Evolutionary conservation across 2,888 invertebrate species (phyloP).

Genomic region (Carabus problematicus): DNA sequence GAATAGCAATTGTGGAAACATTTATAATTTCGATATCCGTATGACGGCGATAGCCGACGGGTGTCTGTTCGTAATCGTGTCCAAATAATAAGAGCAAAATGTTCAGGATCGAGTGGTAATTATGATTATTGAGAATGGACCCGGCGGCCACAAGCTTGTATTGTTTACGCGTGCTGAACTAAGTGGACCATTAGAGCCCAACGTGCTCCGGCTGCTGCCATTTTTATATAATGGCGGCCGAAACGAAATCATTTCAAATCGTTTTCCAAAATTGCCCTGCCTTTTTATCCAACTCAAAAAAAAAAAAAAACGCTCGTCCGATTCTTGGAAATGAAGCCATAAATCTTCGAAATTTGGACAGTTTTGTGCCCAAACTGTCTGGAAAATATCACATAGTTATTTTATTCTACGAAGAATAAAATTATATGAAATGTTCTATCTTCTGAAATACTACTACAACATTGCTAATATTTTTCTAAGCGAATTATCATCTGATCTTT

Average conservation of each 20-base stretch:
- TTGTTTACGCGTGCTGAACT: slow-evolving; percentile 33
- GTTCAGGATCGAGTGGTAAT: slow-evolving; percentile 33
- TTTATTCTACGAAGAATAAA: too few species aligned
- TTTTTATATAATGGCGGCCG: not conserved
- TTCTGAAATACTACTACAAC: too few species aligned
- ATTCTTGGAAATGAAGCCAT: too few species aligned
- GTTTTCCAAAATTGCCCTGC: not conserved
- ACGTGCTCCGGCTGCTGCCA: not conserved
- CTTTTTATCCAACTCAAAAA: too few species aligned
- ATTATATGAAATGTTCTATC: too few species aligned
- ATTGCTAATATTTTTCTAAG: not conserved
- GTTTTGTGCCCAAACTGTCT: too few species aligned
- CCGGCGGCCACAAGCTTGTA: slow-evolving; percentile 26
- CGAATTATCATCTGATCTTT: not conserved
- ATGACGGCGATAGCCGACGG: slow-evolving; percentile 12
- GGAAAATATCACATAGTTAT: too few species aligned
- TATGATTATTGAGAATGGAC: slow-evolving; percentile 36
- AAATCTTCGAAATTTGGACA: too few species aligned
- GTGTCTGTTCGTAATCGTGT: slow-evolving; percentile 30
- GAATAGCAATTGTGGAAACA: slow-evolving; percentile 15
- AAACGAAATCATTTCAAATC: slow-evolving; percentile 1
- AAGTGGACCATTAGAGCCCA: slow-evolving; percentile 13
- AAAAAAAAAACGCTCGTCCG: too few species aligned
- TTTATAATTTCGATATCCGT: slow-evolving; percentile 37
- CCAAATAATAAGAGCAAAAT: slow-evolving; percentile 41